These are phyloP conservation scores for Lithophane ornitopus DNA, from an alignment of 2,888 invertebrate genomes.

Conservation along the genomic window DNA sequence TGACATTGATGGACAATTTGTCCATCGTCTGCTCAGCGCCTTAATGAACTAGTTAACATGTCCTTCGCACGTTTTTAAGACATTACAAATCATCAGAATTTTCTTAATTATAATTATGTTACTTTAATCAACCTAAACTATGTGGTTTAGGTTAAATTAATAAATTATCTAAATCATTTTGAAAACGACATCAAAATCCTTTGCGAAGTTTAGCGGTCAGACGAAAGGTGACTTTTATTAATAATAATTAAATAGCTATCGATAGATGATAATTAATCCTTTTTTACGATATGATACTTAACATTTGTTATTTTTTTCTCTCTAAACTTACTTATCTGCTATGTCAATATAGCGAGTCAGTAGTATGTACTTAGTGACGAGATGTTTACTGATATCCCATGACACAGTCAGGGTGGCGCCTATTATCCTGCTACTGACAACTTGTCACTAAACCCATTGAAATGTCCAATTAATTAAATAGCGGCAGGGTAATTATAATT, in stretches of 20 bases:
- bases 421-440: neutral
- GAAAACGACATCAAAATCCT: neutral
- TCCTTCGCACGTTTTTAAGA: no score
- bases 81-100: no score
- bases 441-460: conserved; percentile 1
- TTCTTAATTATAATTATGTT: no score
- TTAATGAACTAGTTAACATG: no score
- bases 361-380: conserved; percentile 12
- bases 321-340: neutral
- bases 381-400: conserved; percentile 42
- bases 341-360: conserved; percentile 15
- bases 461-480: neutral
- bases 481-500: neutral
- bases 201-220: neutral
- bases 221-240: neutral
- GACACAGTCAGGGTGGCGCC: conserved; percentile 39
- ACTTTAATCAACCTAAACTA: no score
- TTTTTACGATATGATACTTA: neutral
- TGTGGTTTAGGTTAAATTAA: no score
- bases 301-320: neutral
- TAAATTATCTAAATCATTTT: neutral
- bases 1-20: no score
- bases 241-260: neutral
- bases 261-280: neutral
- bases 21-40: no score